These are phyloP conservation scores for Bactericera cockerelli DNA, from an alignment of 1,140 invertebrate species.

Conservation along the genomic window DNA sequence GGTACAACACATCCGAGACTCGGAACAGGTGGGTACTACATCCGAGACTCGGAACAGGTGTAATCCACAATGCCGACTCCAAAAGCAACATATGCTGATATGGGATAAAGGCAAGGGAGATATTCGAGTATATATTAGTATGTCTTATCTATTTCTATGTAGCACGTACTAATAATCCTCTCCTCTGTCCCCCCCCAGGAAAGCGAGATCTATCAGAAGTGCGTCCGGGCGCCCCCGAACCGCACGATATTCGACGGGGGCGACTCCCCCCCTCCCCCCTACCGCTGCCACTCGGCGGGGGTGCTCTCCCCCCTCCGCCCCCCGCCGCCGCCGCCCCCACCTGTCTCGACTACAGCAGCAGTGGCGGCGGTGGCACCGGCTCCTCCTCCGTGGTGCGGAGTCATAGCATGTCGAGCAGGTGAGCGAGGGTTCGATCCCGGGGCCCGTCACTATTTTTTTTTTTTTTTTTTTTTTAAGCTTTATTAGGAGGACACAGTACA, in stretches of 20 bases:
- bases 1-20: slow-evolving; percentile 11
- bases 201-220: slow-evolving; percentile 49
- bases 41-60: too few species aligned
- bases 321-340: not conserved
- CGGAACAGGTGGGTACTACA: too few species aligned
- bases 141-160: slow-evolving; percentile 1
- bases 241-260: slow-evolving; percentile 36
- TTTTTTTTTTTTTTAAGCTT: too few species aligned
- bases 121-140: too few species aligned
- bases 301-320: not conserved
- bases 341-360: not conserved
- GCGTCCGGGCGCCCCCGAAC: slow-evolving; percentile 52
- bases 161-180: slow-evolving; percentile 29
- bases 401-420: slow-evolving; percentile 4
- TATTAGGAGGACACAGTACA: too few species aligned
- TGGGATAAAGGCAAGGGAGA: too few species aligned
- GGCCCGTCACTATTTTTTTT: too few species aligned
- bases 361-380: not conserved
- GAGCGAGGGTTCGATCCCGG: not conserved
- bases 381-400: not conserved
- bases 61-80: too few species aligned
- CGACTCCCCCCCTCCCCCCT: not conserved
- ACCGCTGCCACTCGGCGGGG: not conserved
- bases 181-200: slow-evolving; percentile 32
- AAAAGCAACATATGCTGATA: too few species aligned